phyloP scores from a whole-genome alignment of 2,113 vertebrate genomes.

The Gavialis gangeticus region DNA sequence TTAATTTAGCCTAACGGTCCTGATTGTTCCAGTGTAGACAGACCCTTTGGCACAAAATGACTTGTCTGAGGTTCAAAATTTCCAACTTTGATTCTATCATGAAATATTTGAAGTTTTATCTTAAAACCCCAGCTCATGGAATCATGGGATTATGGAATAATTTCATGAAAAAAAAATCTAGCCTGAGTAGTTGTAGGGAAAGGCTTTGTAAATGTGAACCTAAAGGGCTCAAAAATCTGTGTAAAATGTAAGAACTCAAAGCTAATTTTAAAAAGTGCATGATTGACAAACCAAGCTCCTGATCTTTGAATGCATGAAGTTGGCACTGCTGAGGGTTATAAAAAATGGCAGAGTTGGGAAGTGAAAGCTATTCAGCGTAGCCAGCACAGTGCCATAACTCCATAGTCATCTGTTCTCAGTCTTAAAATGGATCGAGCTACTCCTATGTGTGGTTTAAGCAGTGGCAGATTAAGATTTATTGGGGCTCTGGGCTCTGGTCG shows the following conservation, averaged over 20 bases:
- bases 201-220: not conserved
- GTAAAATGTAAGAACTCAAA: not conserved
- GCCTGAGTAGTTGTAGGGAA: not conserved
- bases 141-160: not conserved
- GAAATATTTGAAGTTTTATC: not conserved
- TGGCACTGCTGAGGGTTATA: not conserved
- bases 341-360: not conserved
- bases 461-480: too few species aligned
- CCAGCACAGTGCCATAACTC: not conserved
- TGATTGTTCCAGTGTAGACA: not conserved
- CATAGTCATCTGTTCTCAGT: not conserved
- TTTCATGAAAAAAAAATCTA: conserved; percentile 5
- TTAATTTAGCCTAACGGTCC: not conserved
- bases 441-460: not conserved
- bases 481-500: too few species aligned
- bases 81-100: not conserved
- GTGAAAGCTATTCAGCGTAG: not conserved
- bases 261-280: not conserved
- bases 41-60: not conserved
- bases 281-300: not conserved
- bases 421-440: not conserved
- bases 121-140: not conserved
- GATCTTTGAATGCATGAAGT: not conserved
- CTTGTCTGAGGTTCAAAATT: not conserved
- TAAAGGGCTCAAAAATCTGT: not conserved